These are phyloP conservation scores for Scylla paramamosain DNA, from an alignment of 1,140 invertebrate genomes.

Conservation along the genomic window DNA sequence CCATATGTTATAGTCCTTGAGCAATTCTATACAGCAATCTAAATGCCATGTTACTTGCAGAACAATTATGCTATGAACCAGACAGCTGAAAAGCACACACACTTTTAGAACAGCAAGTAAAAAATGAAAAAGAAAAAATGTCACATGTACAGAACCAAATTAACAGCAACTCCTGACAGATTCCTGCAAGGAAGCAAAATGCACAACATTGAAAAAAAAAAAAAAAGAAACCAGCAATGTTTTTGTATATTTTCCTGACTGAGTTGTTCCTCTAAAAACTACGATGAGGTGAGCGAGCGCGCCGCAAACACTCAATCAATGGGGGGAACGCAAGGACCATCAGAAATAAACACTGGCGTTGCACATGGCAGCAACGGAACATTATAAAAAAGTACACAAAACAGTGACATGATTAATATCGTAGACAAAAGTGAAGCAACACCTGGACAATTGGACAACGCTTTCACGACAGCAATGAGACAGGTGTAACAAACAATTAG, in stretches of 20 bases:
- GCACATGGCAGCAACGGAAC: background rate
- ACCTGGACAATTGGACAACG: background rate
- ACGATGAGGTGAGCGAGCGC: background rate
- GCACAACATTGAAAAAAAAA: background rate
- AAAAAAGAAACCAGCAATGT: background rate
- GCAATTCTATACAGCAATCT: slow-evolving; percentile 14
- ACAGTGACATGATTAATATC: background rate
- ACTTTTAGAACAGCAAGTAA: background rate
- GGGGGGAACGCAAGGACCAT: background rate
- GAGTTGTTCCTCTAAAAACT: background rate
- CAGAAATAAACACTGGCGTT: background rate
- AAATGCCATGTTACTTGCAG: slow-evolving; percentile 1
- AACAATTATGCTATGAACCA: background rate
- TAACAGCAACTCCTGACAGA: no score
- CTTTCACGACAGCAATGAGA: background rate
- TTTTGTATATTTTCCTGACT: background rate
- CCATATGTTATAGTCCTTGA: slow-evolving; percentile 1
- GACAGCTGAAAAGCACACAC: background rate
- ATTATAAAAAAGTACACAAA: background rate
- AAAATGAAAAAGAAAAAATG: background rate
- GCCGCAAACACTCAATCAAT: background rate
- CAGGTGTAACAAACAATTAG: background rate
- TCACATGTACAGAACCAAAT: background rate
- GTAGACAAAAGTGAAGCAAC: background rate
- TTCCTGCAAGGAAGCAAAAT: background rate